These are phyloP conservation scores for Homalodisca vitripennis DNA, from an alignment of 1,140 invertebrate genomes.

Conservation along the genomic window DNA sequence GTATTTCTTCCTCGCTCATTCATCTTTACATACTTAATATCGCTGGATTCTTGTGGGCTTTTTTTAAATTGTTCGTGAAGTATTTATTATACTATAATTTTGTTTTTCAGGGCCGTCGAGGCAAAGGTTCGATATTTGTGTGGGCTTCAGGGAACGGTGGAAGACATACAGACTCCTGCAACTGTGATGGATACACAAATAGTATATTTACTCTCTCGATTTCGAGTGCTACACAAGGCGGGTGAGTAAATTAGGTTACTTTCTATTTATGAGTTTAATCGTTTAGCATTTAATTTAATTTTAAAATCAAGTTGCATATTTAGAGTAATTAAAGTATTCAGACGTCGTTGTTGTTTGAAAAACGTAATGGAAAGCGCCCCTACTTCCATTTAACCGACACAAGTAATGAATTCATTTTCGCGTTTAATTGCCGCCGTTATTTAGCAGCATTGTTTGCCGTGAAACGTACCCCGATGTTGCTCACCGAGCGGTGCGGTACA, in stretches of 20 bases:
- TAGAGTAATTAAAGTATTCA: too few relatives aligned
- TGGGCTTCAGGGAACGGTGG: conserved; percentile 99
- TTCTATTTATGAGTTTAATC: conserved; percentile 33
- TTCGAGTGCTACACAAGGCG: conserved; percentile 95
- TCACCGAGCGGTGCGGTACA: not conserved
- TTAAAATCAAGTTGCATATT: too few relatives aligned
- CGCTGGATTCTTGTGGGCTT: too few relatives aligned
- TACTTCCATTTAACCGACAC: not conserved
- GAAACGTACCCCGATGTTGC: not conserved
- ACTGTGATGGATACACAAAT: conserved; percentile 99
- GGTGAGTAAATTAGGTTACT: conserved; percentile 53
- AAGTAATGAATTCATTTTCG: conserved; percentile 10
- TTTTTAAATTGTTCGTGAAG: too few relatives aligned
- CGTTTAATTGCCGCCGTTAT: not conserved
- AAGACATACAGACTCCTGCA: conserved; percentile 93
- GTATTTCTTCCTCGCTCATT: conserved; percentile 40
- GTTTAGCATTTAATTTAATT: too few relatives aligned
- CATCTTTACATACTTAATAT: not conserved
- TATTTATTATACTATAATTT: conserved; percentile 1
- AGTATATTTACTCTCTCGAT: conserved; percentile 98
- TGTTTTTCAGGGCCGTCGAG: conserved; percentile 73
- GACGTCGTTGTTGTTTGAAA: too few relatives aligned
- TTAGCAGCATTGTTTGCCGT: conserved; percentile 7
- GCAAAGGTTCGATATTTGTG: conserved; percentile 98
- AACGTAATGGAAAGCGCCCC: too few relatives aligned